Evolutionary conservation across 2,888 invertebrate species (phyloP), one percentile per base, ranked within the genome.

Genomic region (Spicauda simplicius): DNA sequence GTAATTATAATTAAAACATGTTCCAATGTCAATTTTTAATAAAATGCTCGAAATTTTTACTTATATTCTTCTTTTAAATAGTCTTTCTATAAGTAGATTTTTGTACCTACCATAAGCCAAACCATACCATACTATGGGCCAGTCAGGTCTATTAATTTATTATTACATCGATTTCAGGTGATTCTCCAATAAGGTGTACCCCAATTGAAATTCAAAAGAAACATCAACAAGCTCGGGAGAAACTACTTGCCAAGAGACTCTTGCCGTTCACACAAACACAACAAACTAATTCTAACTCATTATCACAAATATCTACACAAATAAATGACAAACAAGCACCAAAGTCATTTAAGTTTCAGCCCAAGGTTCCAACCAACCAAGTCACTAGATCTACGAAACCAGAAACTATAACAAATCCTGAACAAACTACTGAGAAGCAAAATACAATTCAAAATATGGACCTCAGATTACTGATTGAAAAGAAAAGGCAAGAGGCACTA

Each of bases 181-280:
- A 90, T 74, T 90, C 91, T 11, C 90, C 92, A 19, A 87, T 90
- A 73, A 85, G 85, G 78, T 94, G 94, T 75, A 94, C 94, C 20
- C 93, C 94, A 48, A 94, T 94, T 71, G 95, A 95, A 85, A 95
- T 96, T 60, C 94, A 95, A 79, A 93, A 86, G 76, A 95, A 95
- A 75, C 93, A 94, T 70, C 82, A 91, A 70, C 92, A 94, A 75
- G 96, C 96, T 1, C 87, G 94, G 79, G 95, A 94, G 76, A 95
- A 91, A 77, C 85, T 95, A 16, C 82, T 94, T 73, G 93, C 94
- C 0, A 95, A 94, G 80, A 82, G 90, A 60, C 82, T 85, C 10
- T 73, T 93, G 16, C 91, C 92, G 8, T 92, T 91, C 68, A 91
- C 91, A 60, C 74, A 81, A 60, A 75, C 86, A 69, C 86, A 87